Evolutionary conservation across 2,797 vertebrate species (phyloP).

Genomic region (Carapus acus): DNA sequence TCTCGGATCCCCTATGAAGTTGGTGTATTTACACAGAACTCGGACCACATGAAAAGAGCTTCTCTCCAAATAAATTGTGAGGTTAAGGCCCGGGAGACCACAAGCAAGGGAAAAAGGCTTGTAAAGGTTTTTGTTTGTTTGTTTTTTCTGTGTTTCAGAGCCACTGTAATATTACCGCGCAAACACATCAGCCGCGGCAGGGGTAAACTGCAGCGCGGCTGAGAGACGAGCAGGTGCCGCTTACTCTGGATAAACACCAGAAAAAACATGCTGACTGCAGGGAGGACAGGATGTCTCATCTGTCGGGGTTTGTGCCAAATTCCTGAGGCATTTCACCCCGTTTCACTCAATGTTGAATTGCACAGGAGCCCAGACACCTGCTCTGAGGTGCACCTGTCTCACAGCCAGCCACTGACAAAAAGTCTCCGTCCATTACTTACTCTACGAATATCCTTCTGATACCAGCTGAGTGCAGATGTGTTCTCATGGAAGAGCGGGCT

Average conservation of each 20-base stretch:
- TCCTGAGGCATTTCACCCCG: too few species aligned
- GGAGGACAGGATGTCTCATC: background rate
- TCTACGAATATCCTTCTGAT: constrained; percentile 30
- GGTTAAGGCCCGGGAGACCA: constrained; percentile 31
- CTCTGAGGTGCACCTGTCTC: constrained; percentile 52
- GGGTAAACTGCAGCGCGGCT: constrained; percentile 38
- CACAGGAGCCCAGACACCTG: constrained; percentile 30
- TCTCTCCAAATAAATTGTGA: constrained; percentile 27
- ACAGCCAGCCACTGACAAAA: background rate
- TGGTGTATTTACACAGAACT: constrained; percentile 35
- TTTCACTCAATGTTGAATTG: too few species aligned
- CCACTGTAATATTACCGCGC: too few species aligned
- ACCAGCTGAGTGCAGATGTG: constrained; percentile 35
- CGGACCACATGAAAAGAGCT: constrained; percentile 19
- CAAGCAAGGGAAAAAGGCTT: constrained; percentile 41
- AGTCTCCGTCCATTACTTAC: constrained; percentile 10
- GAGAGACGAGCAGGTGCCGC: constrained; percentile 55
- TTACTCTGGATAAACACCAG: constrained; percentile 54
- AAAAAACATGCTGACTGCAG: constrained; percentile 60
- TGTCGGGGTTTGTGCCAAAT: too few species aligned
- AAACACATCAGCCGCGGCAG: too few species aligned
- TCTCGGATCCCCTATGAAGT: constrained; percentile 30
- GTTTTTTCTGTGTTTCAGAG: too few species aligned
- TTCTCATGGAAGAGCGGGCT: constrained; percentile 20
- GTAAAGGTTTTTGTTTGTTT: constrained; percentile 33